phyloP scores from a whole-genome alignment of 1,140 invertebrate genomes.

The Paracyclopina nana region DNA sequence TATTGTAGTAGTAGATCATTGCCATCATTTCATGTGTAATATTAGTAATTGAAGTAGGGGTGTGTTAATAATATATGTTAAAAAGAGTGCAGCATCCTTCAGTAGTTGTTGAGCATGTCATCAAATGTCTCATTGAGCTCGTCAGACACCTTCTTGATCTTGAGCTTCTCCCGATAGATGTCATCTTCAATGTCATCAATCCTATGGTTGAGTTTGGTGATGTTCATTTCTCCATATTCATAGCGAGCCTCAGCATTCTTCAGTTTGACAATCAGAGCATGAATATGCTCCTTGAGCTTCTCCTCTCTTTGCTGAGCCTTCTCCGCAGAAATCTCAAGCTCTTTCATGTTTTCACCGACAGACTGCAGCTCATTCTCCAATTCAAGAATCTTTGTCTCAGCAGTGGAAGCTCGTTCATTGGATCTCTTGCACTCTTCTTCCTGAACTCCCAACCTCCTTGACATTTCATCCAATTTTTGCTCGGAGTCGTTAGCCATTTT shows the following conservation, averaged over 20 bases:
- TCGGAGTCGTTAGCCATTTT: conserved; percentile 11
- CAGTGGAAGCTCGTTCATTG: not conserved
- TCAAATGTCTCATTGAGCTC: conserved; percentile 9
- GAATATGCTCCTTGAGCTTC: conserved; percentile 3
- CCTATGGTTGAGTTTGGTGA: conserved; percentile 8
- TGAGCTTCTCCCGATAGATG: conserved; percentile 8
- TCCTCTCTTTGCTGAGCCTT: conserved; percentile 5
- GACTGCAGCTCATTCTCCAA: not conserved
- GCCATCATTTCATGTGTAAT: too few relatives aligned
- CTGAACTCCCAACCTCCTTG: conserved; percentile 4
- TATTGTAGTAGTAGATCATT: too few relatives aligned
- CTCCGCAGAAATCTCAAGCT: conserved; percentile 7
- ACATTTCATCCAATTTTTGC: conserved; percentile 14
- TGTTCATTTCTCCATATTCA: conserved; percentile 14
- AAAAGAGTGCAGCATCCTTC: too few relatives aligned
- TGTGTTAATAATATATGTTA: too few relatives aligned
- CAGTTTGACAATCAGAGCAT: not conserved
- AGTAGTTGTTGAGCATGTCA: conserved; percentile 6
- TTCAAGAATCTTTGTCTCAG: conserved; percentile 1
- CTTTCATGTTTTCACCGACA: conserved; percentile 7
- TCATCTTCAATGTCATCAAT: conserved; percentile 4
- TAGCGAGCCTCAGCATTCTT: not conserved
- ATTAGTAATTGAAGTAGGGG: too few relatives aligned
- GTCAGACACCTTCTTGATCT: conserved; percentile 12
- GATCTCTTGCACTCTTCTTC: conserved; percentile 14